Conservation (phyloP, 2,888 invertebrate species). For the Pinctada fucata region DNA sequence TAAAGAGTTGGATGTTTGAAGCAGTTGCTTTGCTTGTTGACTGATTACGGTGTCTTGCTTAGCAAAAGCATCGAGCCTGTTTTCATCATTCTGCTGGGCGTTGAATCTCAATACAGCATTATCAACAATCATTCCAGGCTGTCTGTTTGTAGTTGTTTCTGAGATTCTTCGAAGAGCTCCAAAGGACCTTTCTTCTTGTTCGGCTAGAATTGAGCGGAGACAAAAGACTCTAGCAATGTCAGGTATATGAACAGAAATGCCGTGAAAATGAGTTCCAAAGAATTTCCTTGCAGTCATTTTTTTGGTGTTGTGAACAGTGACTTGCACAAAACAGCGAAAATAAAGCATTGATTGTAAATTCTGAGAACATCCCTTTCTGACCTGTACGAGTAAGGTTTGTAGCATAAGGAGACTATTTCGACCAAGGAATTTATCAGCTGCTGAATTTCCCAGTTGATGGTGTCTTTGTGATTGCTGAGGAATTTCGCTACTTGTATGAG, state of each 20-base stretch:
- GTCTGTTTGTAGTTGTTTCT: slow-evolving; percentile 23
- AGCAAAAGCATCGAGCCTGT: not conserved
- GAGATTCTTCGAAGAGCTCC: slow-evolving; percentile 11
- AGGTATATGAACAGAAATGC: slow-evolving; percentile 15
- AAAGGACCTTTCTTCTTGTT: slow-evolving; percentile 22
- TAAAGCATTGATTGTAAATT: slow-evolving; percentile 11
- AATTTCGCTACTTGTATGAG: slow-evolving; percentile 1
- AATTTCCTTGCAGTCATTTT: slow-evolving; percentile 22
- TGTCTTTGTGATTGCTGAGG: not conserved
- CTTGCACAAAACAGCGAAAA: slow-evolving; percentile 12
- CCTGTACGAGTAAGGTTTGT: slow-evolving; percentile 1
- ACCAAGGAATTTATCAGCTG: slow-evolving; percentile 1
- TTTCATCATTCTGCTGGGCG: not conserved
- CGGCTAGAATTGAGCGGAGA: slow-evolving; percentile 2
- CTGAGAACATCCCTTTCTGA: slow-evolving; percentile 8
- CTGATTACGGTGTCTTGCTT: slow-evolving; percentile 15
- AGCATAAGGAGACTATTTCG: slow-evolving; percentile 14
- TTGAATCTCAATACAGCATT: slow-evolving; percentile 5
- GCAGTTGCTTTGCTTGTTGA: slow-evolving; percentile 19
- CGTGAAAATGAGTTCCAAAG: slow-evolving; percentile 15
- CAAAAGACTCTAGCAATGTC: slow-evolving; percentile 14
- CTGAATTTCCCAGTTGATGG: slow-evolving; percentile 1
- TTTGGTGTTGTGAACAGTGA: not conserved
- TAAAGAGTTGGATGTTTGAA: not conserved
- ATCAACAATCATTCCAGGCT: slow-evolving; percentile 9